A percentile compares a stretch with the other conserved stretches of the same genome.
phyloP scores from a whole-genome alignment of 2,113 vertebrate species.

The Gallinago media region DNA sequence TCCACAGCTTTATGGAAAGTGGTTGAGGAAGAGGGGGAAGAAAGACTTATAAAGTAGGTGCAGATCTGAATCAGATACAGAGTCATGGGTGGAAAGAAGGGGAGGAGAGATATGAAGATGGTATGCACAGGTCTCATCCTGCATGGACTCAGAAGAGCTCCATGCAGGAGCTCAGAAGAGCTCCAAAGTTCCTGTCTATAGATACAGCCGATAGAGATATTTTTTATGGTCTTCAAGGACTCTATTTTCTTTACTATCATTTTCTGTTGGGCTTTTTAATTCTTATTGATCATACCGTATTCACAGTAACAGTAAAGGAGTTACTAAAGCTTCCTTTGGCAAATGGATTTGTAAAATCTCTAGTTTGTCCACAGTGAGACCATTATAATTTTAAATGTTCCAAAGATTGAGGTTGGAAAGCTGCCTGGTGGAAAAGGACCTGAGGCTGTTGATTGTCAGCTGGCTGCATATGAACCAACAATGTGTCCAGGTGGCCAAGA shows the following conservation, averaged over 20 bases:
- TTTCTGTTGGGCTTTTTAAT: not conserved
- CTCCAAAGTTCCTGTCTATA: not conserved
- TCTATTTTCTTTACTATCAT: not conserved
- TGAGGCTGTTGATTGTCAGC: not conserved
- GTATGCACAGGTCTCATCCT: not conserved
- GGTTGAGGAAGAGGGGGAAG: not conserved
- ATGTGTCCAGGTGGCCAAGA: not conserved
- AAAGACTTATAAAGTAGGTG: not conserved
- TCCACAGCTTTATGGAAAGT: not conserved
- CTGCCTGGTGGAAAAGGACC: not conserved
- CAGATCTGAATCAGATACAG: not conserved
- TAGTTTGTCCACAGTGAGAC: not conserved
- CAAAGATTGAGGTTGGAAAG: not conserved
- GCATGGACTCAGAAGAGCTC: not conserved
- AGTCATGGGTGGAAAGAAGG: not conserved
- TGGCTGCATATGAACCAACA: not conserved
- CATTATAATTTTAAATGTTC: not conserved
- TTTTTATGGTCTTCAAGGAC: not conserved
- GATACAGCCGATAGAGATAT: not conserved
- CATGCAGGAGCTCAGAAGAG: not conserved
- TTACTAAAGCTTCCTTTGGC: not conserved
- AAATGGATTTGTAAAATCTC: not conserved
- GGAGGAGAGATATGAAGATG: not conserved
- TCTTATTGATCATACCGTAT: not conserved
- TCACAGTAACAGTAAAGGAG: not conserved